Conservation (phyloP, 2,113 vertebrate genomes). For the Dasypus novemcinctus region DNA sequence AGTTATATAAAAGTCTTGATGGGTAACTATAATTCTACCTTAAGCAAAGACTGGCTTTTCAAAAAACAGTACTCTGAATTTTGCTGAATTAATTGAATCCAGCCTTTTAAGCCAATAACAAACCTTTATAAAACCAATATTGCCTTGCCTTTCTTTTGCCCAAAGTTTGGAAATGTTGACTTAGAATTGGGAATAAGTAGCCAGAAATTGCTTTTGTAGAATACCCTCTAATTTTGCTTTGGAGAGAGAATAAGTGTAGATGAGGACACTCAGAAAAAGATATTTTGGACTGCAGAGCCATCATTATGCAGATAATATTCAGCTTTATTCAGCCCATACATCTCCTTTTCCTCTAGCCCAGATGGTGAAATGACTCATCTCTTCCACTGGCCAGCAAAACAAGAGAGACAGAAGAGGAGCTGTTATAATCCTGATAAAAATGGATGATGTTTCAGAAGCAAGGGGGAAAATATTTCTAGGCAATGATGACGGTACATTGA, state of each 20-base stretch:
- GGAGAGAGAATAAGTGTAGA: constrained; percentile 57
- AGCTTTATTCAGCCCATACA: constrained; percentile 65
- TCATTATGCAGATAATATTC: constrained; percentile 73
- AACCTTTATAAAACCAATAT: constrained; percentile 11
- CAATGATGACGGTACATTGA: constrained; percentile 40
- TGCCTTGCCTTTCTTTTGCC: constrained; percentile 7
- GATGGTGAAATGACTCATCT: constrained; percentile 77
- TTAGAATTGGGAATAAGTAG: constrained; percentile 42
- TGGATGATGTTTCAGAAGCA: constrained; percentile 63
- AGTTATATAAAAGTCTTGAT: background rate
- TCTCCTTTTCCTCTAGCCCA: constrained; percentile 67
- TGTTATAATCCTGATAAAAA: constrained; percentile 62
- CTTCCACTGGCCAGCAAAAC: constrained; percentile 70
- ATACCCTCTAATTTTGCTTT: constrained; percentile 69
- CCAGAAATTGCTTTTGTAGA: constrained; percentile 66
- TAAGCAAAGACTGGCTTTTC: background rate
- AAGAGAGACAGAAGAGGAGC: constrained; percentile 58
- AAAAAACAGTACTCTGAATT: background rate
- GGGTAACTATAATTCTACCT: background rate
- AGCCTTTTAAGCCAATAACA: background rate
- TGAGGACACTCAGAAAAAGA: constrained; percentile 62
- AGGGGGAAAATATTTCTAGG: constrained; percentile 60
- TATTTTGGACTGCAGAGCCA: constrained; percentile 64
- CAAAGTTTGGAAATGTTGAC: constrained; percentile 57
- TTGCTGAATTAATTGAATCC: constrained; percentile 42